These are phyloP conservation scores for Silurus asotus DNA, from an alignment of 2,113 vertebrate species.

Conservation along the genomic window DNA sequence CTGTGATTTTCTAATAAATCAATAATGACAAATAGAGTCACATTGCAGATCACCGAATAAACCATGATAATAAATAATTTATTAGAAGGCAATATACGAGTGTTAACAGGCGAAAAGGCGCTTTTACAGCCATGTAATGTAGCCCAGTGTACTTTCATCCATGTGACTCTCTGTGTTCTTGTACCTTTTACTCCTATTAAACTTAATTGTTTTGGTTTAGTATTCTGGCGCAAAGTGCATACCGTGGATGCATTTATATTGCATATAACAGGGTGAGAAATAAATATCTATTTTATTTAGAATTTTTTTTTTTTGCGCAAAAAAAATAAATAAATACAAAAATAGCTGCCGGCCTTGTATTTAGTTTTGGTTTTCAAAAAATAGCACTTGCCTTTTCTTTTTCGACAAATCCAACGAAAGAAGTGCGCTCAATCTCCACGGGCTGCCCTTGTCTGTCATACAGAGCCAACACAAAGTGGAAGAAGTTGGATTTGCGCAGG, in stretches of 20 bases:
- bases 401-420: conserved; percentile 96
- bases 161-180: background rate
- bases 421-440: conserved; percentile 97
- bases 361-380: background rate
- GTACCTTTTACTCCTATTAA: background rate
- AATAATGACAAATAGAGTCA: conserved; percentile 15
- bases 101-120: background rate
- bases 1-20: background rate
- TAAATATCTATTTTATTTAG: no score
- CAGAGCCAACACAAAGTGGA: conserved; percentile 97
- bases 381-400: conserved; percentile 90
- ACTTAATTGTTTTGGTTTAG: background rate
- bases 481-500: conserved; percentile 99
- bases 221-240: background rate
- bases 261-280: background rate
- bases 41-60: background rate
- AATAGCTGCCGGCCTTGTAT: background rate
- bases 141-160: background rate
- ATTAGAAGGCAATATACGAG: background rate
- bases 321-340: background rate
- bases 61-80: background rate
- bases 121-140: background rate
- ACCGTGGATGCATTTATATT: background rate
- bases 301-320: background rate
- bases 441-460: conserved; percentile 98